These are phyloP conservation scores for Galbula dea DNA, from an alignment of 2,113 vertebrate species.

Conservation along the genomic window DNA sequence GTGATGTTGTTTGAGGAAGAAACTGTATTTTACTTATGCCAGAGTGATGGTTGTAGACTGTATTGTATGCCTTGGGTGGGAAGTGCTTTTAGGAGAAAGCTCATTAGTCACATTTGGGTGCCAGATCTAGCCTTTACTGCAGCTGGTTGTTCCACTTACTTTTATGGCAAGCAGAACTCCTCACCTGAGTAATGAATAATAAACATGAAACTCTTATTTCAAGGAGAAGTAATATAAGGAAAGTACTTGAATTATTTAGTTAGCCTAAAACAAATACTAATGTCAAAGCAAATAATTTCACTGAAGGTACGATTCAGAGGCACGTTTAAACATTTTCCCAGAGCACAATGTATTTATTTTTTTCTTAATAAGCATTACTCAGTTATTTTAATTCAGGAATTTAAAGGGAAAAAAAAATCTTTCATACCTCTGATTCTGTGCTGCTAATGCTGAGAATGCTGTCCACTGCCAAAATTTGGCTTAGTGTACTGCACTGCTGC, in stretches of 20 bases:
- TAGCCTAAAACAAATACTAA: conserved; percentile 31
- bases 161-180: conserved; percentile 9
- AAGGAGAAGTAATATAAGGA: conserved; percentile 50
- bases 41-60: not conserved
- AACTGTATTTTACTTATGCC: not conserved
- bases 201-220: conserved; percentile 60
- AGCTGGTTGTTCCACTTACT: not conserved
- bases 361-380: not conserved
- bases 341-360: not conserved
- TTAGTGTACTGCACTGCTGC: not conserved
- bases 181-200: conserved; percentile 65
- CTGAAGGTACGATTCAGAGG: not conserved
- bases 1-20: not conserved
- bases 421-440: not conserved
- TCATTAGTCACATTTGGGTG: not conserved
- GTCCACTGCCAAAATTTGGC: not conserved
- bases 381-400: not conserved
- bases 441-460: not conserved
- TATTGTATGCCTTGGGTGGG: not conserved
- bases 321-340: not conserved
- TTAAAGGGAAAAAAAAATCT: too few relatives aligned
- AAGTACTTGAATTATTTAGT: conserved; percentile 65
- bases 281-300: conserved; percentile 27
- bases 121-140: not conserved
- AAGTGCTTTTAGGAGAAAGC: not conserved